Evolutionary conservation across 2,113 vertebrate genomes (phyloP).

Genomic region (Spea multiplicata): DNA sequence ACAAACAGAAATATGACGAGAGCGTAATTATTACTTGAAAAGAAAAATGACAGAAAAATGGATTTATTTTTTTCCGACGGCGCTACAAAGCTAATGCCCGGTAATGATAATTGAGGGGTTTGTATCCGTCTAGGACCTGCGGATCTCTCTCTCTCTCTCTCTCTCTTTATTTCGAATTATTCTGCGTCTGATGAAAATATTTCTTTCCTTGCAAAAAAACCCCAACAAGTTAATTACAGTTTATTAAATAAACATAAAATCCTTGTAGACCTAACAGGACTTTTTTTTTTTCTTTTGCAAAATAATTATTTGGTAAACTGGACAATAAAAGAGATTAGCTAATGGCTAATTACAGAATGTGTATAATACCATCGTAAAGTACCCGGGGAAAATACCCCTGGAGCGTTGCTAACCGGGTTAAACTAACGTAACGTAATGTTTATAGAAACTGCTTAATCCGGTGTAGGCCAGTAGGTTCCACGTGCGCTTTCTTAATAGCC

Average conservation of each 20-base stretch:
- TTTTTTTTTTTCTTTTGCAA: not conserved
- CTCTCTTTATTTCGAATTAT: too few relatives aligned
- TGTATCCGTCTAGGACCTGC: not conserved
- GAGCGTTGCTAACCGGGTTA: not conserved
- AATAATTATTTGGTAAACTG: constrained; percentile 4
- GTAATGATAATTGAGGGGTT: not conserved
- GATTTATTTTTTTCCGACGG: not conserved
- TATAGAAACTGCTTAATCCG: too few relatives aligned
- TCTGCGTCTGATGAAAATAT: too few relatives aligned
- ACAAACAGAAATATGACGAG: not conserved
- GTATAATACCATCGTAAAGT: not conserved
- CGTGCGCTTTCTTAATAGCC: too few relatives aligned
- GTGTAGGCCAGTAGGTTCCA: too few relatives aligned
- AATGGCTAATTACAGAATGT: not conserved
- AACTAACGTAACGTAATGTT: too few relatives aligned
- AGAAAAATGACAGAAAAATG: not conserved
- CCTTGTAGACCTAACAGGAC: not conserved
- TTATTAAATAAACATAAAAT: not conserved
- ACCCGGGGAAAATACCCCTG: not conserved
- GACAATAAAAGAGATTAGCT: not conserved
- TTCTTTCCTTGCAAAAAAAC: too few relatives aligned
- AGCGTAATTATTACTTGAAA: not conserved
- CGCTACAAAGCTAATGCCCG: not conserved
- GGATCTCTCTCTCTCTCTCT: not conserved
- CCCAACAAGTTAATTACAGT: too few relatives aligned